Base-by-base conservation (phyloP, 2,888 invertebrate species). In the Macrophya alboannulata region DNA sequence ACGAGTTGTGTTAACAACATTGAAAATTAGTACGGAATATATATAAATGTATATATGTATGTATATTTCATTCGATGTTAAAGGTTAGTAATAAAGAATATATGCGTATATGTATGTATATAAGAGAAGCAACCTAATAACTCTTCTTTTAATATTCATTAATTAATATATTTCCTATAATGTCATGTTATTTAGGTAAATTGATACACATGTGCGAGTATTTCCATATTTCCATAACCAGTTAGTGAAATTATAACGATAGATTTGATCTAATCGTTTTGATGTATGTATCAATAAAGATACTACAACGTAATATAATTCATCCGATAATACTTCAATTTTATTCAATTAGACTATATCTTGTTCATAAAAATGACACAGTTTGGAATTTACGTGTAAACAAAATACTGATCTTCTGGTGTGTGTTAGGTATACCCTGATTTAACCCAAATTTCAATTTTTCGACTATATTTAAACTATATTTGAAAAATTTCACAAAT, bases 401-500 rank as follows among this genome's bases (percentile, higher is more conserved):
- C 71, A 71, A 31, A 71, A 71, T 71, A 71, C 71, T 71, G 40
- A 71, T 71, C 40, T 40, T 71, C 17, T 1, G 6, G 17, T 71
- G 17, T 40, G 31, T n/a, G 37, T 37, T 40, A 71, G 71, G 40
- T 37, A 37, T 48, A 76, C 76, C 76, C 12, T 48, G 76, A 25
- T 48, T 25, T 10, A 77, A 51, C 55, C 40, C 40, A 62, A 62
- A 62, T n/a, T n/a, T 21, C 0, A 74, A 74, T 45, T 45, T 45
- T 9, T 45, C 12, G 21, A 21, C 43, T 62, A 81, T 62, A 43
- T 15, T 62, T 43, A 12, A 51, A 31, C 21, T 81, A 43, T 43
- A 2, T 4, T 21, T n/a, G 1, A 62, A 51, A 31, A 37, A 21
- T 81, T 59, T 92, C 92, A 95, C 92, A 96, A 94, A 88, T 95